Evolutionary conservation across 2,888 invertebrate genomes (phyloP), one percentile per base, ranked within the genome.

Genomic region (Nomada ferruginata): DNA sequence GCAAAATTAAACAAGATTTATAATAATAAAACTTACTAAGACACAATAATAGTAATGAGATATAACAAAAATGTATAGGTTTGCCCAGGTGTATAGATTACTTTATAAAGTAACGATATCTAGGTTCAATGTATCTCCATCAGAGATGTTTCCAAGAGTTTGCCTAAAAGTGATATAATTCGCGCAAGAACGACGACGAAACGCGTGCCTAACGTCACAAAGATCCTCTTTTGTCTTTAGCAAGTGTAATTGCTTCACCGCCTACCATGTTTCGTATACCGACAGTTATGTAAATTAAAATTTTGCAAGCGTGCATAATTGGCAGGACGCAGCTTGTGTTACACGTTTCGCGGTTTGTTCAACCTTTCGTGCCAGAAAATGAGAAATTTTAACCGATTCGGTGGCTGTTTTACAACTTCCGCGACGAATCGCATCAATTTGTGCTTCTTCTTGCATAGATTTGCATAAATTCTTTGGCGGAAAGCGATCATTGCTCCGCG

Each of bases 221-320:
- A 20, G 29, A 20, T 52, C 13, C 36, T 71, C 60, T 15, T 71
- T 60, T 60, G 60, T 59, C 63, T 50, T 23, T 29, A n/a, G 42
- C 55, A 7, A 26, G 47, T 23, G 18, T 42, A 78, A 81, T 78
- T 80, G 68, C 80, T 68, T 60, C 63, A 52, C 42, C 64, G 52
- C 9, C 50, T 53, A 18, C 20, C 13, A 47, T 52, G 50, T 72
- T 63, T 69, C 66, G 66, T 66, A 42, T 26, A 13, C 76, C n/a
- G 44, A 64, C 23, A 26, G 61, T 71, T 82, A 82, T 79, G 82
- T 29, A 75, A 75, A 79, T 82, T 36, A 47, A 53, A 75, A 70
- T 70, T 75, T 74, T 75, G 79, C 82, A 74, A 75, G 47, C 75
- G 61, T 44, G 70, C 66, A 66, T 71, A 78, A 73, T 78, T 73